phyloP scores from a whole-genome alignment of 2,888 invertebrate genomes.

The Chrysolina americana region DNA sequence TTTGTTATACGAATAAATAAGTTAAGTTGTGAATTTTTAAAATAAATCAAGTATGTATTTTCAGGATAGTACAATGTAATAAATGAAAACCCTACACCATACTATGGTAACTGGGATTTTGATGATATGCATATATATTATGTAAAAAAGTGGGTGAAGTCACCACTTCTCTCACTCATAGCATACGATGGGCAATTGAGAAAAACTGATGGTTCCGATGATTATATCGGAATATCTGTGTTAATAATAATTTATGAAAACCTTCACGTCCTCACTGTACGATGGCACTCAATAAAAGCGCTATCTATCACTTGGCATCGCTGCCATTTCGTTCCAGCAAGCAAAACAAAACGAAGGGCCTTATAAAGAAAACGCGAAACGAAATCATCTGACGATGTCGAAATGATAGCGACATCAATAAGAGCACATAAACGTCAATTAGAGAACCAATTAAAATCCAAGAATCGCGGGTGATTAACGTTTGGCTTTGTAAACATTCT shows the following conservation, averaged over 20 bases:
- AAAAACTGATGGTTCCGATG: no score
- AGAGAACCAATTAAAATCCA: slow-evolving; percentile 66
- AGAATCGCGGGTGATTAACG: slow-evolving; percentile 67
- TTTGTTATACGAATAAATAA: no score
- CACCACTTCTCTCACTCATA: no score
- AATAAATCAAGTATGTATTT: no score
- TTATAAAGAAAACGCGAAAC: neutral
- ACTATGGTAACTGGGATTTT: no score
- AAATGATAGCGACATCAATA: slow-evolving; percentile 59
- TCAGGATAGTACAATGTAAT: no score
- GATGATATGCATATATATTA: no score
- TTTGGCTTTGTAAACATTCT: slow-evolving; percentile 65
- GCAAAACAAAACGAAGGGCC: slow-evolving; percentile 11
- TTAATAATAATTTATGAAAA: neutral
- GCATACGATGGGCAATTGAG: no score
- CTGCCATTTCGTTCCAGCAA: neutral
- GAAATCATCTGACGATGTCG: slow-evolving; percentile 37
- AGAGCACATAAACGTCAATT: slow-evolving; percentile 66
- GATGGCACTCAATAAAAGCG: neutral
- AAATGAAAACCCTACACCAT: no score
- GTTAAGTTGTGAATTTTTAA: no score
- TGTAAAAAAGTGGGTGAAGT: no score
- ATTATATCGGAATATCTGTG: no score
- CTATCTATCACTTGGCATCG: slow-evolving; percentile 1
- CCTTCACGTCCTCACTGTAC: neutral